These are phyloP conservation scores for Prolemur simus DNA, from an alignment of 2,113 vertebrate species.

Conservation along the genomic window DNA sequence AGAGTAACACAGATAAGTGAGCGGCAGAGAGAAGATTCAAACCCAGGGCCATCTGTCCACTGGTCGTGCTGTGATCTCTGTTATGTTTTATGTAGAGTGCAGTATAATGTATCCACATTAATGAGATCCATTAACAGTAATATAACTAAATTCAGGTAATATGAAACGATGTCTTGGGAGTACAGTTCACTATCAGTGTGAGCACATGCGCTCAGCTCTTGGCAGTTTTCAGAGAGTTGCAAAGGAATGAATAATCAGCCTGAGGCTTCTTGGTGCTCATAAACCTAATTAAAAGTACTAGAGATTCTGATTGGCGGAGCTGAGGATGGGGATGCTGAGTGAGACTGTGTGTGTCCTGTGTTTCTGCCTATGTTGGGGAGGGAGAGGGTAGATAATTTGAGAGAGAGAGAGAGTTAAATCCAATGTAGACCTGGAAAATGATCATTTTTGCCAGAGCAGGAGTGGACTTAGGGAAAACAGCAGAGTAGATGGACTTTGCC, in stretches of 20 bases:
- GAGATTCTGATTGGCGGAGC: neutral
- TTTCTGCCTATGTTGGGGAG: neutral
- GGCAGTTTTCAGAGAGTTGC: neutral
- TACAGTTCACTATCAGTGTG: neutral
- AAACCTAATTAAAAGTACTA: slow-evolving; percentile 18
- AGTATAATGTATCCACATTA: neutral
- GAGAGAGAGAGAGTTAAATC: neutral
- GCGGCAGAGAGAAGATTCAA: neutral
- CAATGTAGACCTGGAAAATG: neutral
- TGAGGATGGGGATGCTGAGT: neutral
- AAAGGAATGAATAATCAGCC: neutral
- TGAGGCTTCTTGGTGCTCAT: neutral
- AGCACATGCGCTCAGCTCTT: neutral
- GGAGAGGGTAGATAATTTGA: neutral
- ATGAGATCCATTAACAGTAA: neutral
- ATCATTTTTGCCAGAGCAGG: neutral
- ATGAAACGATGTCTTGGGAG: neutral
- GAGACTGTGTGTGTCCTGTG: fast-evolving
- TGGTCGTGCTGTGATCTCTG: neutral
- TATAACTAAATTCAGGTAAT: neutral
- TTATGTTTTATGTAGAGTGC: neutral
- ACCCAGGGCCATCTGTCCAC: neutral
- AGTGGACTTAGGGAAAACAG: neutral
- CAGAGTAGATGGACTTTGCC: neutral
- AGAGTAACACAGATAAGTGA: neutral